Evolutionary conservation across 2,888 invertebrate genomes (phyloP), one percentile per base, ranked within the genome.

Genomic region (Tiliacea aurago): DNA sequence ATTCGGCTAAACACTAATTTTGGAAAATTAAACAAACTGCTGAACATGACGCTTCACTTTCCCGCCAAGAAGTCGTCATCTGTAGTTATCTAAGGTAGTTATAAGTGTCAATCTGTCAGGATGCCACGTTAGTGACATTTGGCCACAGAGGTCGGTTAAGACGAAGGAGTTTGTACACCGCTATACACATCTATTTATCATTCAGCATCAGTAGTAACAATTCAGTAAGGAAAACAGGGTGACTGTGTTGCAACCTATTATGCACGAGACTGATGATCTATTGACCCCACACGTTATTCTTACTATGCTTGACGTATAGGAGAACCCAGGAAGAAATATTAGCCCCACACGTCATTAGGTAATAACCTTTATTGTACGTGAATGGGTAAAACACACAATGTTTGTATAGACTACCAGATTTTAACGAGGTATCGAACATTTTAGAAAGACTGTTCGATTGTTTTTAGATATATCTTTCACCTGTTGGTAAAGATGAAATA

Each of bases 231-330:
- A 78, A 73, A 70, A 70, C n/a, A n/a, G 61, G 33, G 33, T 62
- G 2, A 58, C 28, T 55, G 15, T 66, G 69, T 23, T 33, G 70
- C 65, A 74, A 75, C 23, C 11, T 20, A 75, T 51, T 62, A 73
- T 73, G 56, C 56, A 53, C 15, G 47, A n/a, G 23, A 13, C 47
- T 78, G 65, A 65, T 78, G 65, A 65, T 66, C 79, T 70, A 7
- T 75, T 70, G 74, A 79, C 79, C 75, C 11, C 15, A 66, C 74
- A 74, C 78, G 79, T 78, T 64, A 18, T 11, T 67, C 20, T 37
- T 28, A 47, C 65, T 5, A 28, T 6, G 43, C 15, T 41, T 78
- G 56, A 73, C 62, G 65, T 66, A 15, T 33, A 73, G 61, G 77
- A 61, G 73, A 78, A 78, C 63, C 78, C 63, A 78, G 78, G 78